Evolutionary conservation across 2,797 vertebrate genomes (phyloP), one percentile per base, ranked within the genome.

Genomic region (Sebastes iracundus): DNA sequence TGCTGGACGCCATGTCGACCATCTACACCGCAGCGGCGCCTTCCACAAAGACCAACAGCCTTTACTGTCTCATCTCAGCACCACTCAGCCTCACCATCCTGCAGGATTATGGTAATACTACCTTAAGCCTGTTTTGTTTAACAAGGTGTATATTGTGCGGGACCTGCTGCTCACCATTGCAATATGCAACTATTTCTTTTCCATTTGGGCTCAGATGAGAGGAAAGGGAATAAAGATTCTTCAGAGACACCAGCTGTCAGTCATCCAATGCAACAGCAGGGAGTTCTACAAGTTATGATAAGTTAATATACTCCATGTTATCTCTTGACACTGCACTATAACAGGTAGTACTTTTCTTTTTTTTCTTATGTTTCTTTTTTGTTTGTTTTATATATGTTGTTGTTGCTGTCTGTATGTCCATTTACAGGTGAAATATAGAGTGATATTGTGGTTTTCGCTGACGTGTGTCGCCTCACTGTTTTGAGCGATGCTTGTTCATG

Each of bases 51-150:
- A 58, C 56, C 55, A 52, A 1, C 14, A 53, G 53, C 28, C 53
- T 79, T 72, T 65, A 2, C n/a, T 75, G 32, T 74, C 79, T 75
- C 62, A 77, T 82, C 79, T 77, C 59, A 4, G 14, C 77, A 84
- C 66, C 72, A 27, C 72, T 84, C 75, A 81, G 73, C 74, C 67
- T 68, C 80, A 13, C 72, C 53, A 75, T 81, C 74, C 80, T 69
- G 58, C 27, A 10, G 70, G 88, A 88, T 91, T 86, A 88, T 81
- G 58, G 61, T 84, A 83, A 92, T 81, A 66, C 82, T 16, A 62
- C 65, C 32, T 73, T 86, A 77, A 90, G 38, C 79, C 56, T 53
- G 77, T 60, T 83, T 85, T 85, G 89, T 88, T 88, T 82, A 83
- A 83, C 77, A 81, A 74, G 72, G 76, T 16, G 7, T 65, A 27